phyloP scores from a whole-genome alignment of 2,888 invertebrate genomes.

The Falcaria lacertinaria region DNA sequence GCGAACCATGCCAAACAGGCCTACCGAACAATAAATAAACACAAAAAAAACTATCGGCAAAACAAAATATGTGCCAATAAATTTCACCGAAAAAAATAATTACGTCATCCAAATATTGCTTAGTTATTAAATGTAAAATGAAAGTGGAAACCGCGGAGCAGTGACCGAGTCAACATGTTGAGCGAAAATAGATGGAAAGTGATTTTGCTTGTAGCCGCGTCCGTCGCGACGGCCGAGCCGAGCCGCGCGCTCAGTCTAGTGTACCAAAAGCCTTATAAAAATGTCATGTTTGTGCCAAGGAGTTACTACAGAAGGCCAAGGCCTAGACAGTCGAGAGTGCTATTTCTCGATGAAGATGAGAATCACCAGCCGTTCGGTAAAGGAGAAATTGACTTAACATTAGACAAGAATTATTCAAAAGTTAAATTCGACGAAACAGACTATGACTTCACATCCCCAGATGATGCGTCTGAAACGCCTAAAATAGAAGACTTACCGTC shows the following conservation, averaged over 20 bases:
- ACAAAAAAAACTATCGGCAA: constrained; percentile 19
- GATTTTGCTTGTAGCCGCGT: constrained; percentile 56
- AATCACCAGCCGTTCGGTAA: constrained; percentile 52
- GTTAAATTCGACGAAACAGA: constrained; percentile 76
- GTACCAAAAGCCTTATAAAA: constrained; percentile 52
- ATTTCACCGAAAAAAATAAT: constrained; percentile 14
- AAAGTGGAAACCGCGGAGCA: constrained; percentile 68
- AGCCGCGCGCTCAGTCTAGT: constrained; percentile 63
- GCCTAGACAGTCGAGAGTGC: constrained; percentile 44
- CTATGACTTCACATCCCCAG: constrained; percentile 67
- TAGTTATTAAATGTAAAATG: constrained; percentile 47
- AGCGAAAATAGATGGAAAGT: constrained; percentile 75
- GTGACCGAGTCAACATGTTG: constrained; percentile 72
- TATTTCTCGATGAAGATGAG: constrained; percentile 65
- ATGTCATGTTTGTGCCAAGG: constrained; percentile 64
- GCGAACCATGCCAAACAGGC: constrained; percentile 5
- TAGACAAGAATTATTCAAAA: constrained; percentile 49
- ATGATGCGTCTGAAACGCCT: constrained; percentile 25
- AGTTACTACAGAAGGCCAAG: constrained; percentile 39
- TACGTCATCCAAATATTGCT: constrained; percentile 12
- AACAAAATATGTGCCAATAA: constrained; percentile 40
- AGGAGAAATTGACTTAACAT: constrained; percentile 66
- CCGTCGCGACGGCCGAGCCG: constrained; percentile 57
- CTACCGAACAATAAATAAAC: constrained; percentile 34
- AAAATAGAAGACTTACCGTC: constrained; percentile 38